Conservation (phyloP, 2,113 vertebrate species). For the Mohoua ochrocephala region DNA sequence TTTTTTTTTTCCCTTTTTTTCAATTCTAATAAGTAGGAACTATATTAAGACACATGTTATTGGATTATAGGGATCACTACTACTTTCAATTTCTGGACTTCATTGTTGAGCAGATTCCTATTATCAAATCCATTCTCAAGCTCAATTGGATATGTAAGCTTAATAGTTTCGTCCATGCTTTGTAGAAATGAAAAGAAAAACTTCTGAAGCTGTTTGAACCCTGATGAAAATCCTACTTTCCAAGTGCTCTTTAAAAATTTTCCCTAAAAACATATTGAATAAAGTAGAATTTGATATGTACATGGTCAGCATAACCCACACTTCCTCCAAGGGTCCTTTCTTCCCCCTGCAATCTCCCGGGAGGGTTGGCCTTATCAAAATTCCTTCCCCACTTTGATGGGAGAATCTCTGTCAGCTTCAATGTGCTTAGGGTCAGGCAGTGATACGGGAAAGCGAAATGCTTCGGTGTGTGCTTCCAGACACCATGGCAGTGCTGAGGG, state of each 20-base stretch:
- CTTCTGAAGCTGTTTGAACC: background rate
- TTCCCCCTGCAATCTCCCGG: background rate
- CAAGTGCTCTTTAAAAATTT: background rate
- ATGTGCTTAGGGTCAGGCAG: background rate
- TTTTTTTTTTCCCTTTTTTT: background rate
- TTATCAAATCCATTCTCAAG: slow-evolving; percentile 26
- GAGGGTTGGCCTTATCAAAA: background rate
- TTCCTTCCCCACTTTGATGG: background rate
- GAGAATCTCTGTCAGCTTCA: background rate
- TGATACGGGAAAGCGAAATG: background rate
- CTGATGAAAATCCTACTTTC: background rate
- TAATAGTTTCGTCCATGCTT: background rate
- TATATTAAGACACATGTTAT: slow-evolving; percentile 22
- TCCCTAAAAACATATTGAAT: background rate
- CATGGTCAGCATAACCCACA: background rate
- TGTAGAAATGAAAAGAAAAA: slow-evolving; percentile 6
- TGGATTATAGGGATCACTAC: slow-evolving; percentile 34
- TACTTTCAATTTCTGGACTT: slow-evolving; percentile 47
- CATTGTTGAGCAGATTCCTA: slow-evolving; percentile 18
- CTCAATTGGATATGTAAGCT: background rate
- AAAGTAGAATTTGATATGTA: background rate
- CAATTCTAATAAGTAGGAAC: slow-evolving; percentile 51
- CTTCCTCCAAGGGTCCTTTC: background rate
- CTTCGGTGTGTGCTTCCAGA: background rate
- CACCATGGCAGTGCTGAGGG: background rate